Conservation (phyloP, 2,797 vertebrate species). For the Taeniopygia guttata region DNA sequence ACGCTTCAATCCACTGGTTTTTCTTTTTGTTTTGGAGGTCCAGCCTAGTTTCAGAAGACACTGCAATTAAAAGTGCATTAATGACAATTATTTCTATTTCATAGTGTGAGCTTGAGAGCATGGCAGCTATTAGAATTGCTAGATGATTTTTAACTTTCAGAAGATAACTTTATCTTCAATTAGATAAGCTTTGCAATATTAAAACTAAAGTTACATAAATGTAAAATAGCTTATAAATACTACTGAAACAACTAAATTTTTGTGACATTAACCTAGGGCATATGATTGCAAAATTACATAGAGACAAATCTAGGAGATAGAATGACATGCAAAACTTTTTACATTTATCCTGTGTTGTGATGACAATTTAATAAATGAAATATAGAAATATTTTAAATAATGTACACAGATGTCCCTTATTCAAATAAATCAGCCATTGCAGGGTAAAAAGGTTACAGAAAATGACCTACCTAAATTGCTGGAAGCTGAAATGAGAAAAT, state of each 20-base stretch:
- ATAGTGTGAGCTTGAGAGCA: background rate
- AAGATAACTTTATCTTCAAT: background rate
- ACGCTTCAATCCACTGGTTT: background rate
- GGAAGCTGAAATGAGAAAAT: background rate
- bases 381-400: background rate
- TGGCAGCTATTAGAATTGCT: background rate
- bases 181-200: background rate
- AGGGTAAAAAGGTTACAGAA: background rate
- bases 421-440: background rate
- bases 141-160: background rate
- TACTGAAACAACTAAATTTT: background rate
- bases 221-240: background rate
- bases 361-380: background rate
- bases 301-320: background rate
- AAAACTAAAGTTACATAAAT: background rate
- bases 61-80: slow-evolving; percentile 30
- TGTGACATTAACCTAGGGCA: background rate
- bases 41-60: background rate
- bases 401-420: background rate
- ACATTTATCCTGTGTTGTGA: background rate
- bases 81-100: slow-evolving; percentile 31
- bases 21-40: background rate
- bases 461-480: background rate
- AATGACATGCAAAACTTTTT: background rate
- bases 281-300: background rate